Conservation (phyloP, 2,797 vertebrate genomes). For the Ateles fusciceps region DNA sequence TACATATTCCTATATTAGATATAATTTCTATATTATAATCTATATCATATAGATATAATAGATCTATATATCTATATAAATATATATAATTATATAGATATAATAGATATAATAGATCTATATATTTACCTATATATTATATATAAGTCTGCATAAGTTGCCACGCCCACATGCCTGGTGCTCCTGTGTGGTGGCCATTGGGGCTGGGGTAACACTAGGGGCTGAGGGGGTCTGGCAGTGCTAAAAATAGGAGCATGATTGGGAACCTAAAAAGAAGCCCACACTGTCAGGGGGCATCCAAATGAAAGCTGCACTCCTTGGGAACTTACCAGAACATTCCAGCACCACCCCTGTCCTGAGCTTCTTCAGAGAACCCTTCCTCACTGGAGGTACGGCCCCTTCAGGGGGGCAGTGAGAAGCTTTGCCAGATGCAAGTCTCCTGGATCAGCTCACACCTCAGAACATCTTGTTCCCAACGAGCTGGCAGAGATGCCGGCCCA, state of each 20-base stretch:
- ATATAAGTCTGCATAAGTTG: not conserved
- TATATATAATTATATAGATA: too few relatives aligned
- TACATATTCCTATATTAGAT: too few relatives aligned
- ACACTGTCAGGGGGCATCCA: not conserved
- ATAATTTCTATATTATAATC: too few relatives aligned
- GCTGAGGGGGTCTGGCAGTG: not conserved
- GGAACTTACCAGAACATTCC: not conserved
- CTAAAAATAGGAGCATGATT: not conserved
- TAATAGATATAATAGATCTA: too few relatives aligned
- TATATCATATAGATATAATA: too few relatives aligned
- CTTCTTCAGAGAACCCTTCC: not conserved
- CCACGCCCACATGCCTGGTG: not conserved
- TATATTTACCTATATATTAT: too few relatives aligned
- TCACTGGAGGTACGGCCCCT: not conserved
- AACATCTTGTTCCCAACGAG: slow-evolving; percentile 78
- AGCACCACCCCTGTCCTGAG: not conserved
- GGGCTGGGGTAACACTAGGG: not conserved
- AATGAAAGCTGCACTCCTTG: not conserved
- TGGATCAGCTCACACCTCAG: slow-evolving; percentile 76
- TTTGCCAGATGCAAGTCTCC: slow-evolving; percentile 67
- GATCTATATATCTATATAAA: too few relatives aligned
- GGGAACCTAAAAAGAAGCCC: not conserved
- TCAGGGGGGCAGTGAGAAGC: slow-evolving; percentile 34
- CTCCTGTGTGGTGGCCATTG: not conserved
- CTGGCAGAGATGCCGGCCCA: slow-evolving; percentile 50